A percentile compares a stretch with the other conserved stretches of the same genome.
These are phyloP conservation scores for Neocrepidodera transversa DNA, from an alignment of 2,888 invertebrate genomes.

Conservation along the genomic window DNA sequence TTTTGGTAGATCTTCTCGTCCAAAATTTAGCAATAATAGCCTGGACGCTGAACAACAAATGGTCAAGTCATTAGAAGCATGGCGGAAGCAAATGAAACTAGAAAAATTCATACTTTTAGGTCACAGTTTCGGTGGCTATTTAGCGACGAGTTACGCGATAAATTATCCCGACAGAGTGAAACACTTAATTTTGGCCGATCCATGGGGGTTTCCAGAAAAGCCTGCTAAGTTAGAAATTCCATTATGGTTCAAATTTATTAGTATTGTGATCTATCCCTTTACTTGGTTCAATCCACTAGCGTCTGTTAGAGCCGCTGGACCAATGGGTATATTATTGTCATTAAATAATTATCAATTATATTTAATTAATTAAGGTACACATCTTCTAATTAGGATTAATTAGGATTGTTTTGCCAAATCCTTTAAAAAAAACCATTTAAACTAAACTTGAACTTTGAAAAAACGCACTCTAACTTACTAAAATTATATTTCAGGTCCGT, in stretches of 20 bases:
- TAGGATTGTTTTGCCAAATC: no score
- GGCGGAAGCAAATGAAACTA: conserved; percentile 87
- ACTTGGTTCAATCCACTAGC: conserved; percentile 84
- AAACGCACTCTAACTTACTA: no score
- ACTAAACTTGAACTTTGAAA: no score
- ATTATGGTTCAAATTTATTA: conserved; percentile 80
- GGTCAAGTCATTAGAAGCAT: conserved; percentile 92
- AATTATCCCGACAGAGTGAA: conserved; percentile 84
- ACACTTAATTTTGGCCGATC: conserved; percentile 92
- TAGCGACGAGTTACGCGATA: conserved; percentile 86
- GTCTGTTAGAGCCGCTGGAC: conserved; percentile 88
- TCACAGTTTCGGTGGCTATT: conserved; percentile 92
- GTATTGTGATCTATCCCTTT: conserved; percentile 74
- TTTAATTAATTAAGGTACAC: no score
- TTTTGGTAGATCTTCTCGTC: conserved; percentile 92
- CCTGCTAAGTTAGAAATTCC: conserved; percentile 70
- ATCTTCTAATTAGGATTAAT: no score
- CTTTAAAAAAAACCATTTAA: no score
- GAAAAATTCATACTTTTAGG: conserved; percentile 87
- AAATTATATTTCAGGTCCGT: no score
- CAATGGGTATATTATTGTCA: conserved; percentile 66
- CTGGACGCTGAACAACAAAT: conserved; percentile 83
- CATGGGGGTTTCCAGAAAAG: conserved; percentile 70
- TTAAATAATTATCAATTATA: no score
- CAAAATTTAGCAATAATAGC: conserved; percentile 79